Percentiles rank a stretch among this genome's conserved stretches.
Evolutionary conservation across 1,140 invertebrate genomes (phyloP).

Genomic region (Aphidius gifuensis): DNA sequence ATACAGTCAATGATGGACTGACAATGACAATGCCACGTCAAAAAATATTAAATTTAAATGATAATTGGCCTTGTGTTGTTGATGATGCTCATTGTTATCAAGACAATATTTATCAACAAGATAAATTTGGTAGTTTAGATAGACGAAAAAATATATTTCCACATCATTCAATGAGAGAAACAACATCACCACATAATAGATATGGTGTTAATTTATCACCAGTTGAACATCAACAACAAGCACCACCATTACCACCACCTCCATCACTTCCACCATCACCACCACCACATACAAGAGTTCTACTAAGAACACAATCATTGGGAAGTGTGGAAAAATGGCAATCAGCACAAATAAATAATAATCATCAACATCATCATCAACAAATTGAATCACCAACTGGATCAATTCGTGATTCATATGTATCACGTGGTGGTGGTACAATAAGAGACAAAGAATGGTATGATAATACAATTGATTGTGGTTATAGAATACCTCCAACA

Average conservation of each 20-base stretch:
- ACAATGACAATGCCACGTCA: too few relatives aligned
- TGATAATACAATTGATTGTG: conserved; percentile 69
- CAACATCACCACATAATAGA: background rate
- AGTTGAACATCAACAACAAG: background rate
- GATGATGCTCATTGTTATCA: conserved; percentile 42
- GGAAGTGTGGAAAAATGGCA: conserved; percentile 60
- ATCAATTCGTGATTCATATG: conserved; percentile 31
- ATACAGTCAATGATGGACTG: background rate
- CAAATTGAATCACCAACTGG: conserved; percentile 34
- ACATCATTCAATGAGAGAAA: background rate
- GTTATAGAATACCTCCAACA: conserved; percentile 34
- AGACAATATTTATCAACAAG: conserved; percentile 19
- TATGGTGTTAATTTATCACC: conserved; percentile 13
- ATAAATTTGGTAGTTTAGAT: conserved; percentile 65
- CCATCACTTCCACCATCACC: conserved; percentile 12
- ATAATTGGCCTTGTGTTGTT: conserved; percentile 24
- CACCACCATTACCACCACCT: background rate
- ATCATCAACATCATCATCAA: conserved; percentile 30
- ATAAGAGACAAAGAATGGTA: conserved; percentile 68
- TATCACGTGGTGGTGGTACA: conserved; percentile 34
- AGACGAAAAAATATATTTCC: conserved; percentile 54
- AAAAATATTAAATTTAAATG: background rate
- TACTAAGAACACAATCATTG: conserved; percentile 61
- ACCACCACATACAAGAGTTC: conserved; percentile 52
- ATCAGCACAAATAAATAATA: conserved; percentile 16